A percentile compares a stretch with the other conserved stretches of the same genome.
phyloP scores from a whole-genome alignment of 2,113 vertebrate genomes.

The Apteryx mantelli region DNA sequence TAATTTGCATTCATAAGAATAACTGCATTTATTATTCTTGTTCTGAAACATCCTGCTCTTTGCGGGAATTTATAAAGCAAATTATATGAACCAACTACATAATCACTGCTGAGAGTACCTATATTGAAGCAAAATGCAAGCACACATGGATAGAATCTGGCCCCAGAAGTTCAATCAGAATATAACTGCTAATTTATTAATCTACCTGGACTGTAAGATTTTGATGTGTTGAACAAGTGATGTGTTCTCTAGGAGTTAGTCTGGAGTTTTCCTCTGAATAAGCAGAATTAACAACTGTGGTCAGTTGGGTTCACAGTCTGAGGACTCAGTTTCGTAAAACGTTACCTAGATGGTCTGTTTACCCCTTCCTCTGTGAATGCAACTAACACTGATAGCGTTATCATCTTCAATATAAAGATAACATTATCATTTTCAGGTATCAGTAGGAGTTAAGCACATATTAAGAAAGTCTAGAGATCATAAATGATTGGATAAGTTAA shows the following conservation, averaged over 20 bases:
- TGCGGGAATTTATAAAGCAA: not conserved
- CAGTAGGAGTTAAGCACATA: not conserved
- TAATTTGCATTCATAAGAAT: not conserved
- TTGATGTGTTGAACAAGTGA: fast-evolving
- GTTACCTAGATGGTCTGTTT: not conserved
- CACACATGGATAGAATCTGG: not conserved
- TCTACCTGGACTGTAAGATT: not conserved
- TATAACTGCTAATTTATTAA: not conserved
- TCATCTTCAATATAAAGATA: not conserved
- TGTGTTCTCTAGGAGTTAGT: not conserved
- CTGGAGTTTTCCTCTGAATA: not conserved
- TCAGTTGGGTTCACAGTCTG: not conserved
- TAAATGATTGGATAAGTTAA: not conserved
- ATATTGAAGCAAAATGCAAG: not conserved
- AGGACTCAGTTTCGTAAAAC: not conserved
- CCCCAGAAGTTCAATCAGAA: not conserved
- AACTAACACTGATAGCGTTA: not conserved
- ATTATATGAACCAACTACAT: not conserved
- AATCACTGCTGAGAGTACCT: not conserved
- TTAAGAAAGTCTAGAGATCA: not conserved
- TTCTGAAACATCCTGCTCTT: not conserved
- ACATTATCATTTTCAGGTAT: not conserved
- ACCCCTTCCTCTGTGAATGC: not conserved
- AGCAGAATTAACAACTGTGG: not conserved
- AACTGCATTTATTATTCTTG: not conserved